These are phyloP conservation scores for Copsychus sechellarum DNA, from an alignment of 2,113 vertebrate species.

Conservation along the genomic window DNA sequence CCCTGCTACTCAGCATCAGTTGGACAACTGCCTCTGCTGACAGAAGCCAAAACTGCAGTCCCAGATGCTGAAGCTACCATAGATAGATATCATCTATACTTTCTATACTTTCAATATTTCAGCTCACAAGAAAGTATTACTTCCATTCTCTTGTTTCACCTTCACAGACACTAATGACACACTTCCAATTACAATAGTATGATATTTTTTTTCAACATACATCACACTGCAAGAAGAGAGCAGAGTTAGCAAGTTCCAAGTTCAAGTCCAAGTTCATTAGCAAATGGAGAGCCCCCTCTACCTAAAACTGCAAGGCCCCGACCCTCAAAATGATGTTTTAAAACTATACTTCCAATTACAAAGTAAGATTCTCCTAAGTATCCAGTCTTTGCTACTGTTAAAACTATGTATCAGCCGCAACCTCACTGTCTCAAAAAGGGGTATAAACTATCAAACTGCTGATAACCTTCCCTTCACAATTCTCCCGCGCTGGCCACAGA, in stretches of 20 bases:
- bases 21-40: background rate
- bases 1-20: background rate
- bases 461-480: background rate
- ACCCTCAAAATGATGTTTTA: background rate
- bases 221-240: background rate
- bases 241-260: background rate
- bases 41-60: background rate
- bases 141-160: background rate
- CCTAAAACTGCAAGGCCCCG: background rate
- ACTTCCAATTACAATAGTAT: background rate
- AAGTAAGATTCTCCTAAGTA: background rate
- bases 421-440: background rate
- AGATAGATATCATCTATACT: fast-evolving
- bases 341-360: background rate
- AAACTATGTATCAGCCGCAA: background rate
- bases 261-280: background rate
- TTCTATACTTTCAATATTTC: background rate
- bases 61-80: background rate
- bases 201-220: background rate
- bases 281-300: background rate
- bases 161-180: background rate
- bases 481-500: background rate
- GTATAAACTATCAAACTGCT: background rate
- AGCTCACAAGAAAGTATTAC: background rate
- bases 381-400: background rate